Evolutionary conservation across 2,113 vertebrate species (phyloP), one percentile per base, ranked within the genome.

Genomic region (Sclerurus mexicanus): DNA sequence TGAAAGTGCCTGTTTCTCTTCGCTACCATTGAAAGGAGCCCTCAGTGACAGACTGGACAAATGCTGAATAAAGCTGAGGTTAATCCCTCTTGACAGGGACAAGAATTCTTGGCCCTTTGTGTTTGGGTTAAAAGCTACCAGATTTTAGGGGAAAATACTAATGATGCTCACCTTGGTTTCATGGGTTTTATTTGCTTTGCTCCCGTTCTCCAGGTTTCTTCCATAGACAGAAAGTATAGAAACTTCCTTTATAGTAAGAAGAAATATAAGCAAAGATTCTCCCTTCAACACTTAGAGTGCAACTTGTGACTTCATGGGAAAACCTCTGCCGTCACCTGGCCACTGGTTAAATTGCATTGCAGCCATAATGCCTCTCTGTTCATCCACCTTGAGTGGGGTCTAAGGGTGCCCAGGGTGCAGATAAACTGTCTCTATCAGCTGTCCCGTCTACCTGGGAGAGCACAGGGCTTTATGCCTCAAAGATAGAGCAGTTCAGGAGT

Each of bases 401-500:
- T 30, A 8, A 47, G n/a, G 30, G 7, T 75, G 14, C n/a, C 58
- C 0, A 1, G 15, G 47, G 50, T 8, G 5, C 0, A 3, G 76
- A 7, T 40, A 10, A 71, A 58, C 5, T 40, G 85, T 16, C 58
- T 35, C 23, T 30, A 0, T 59, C 25, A 80, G 52, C n/a, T 49
- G 7, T 8, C 9, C 40, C 14, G 25, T 56, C 35, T 28, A 1
- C 30, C 22, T 30, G 60, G 17, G n/a, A 63, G 63, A 50, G 12
- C 28, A 49, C 76, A n/a, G 56, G 58, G n/a, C 37, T 71, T 86
- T 53, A 1, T 9, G 6, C 13, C 3, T 1, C 22, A 13, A 28
- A 72, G 42, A 11, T 6, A 20, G 47, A 68, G 58, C 0, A 1
- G 13, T 22, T 55, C 62, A 67, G 72, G 42, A 64, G 53, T 3